Percentiles rank a stretch among this genome's conserved stretches.
Conservation (phyloP, 2,113 vertebrate genomes). For the Bungarus multicinctus region DNA sequence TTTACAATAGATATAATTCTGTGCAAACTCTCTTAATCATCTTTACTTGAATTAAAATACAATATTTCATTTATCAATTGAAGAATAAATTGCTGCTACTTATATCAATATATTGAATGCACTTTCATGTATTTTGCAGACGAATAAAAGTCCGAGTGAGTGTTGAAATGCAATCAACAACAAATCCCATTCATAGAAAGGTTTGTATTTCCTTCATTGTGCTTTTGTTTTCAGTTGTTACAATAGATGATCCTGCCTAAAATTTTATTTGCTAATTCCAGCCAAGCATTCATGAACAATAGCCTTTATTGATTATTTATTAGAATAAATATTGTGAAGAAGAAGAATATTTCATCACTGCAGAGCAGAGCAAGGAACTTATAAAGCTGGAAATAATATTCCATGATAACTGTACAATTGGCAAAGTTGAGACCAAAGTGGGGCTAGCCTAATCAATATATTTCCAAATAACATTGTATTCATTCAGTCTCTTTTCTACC, state of each 20-base stretch:
- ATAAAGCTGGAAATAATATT: background rate
- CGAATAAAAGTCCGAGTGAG: constrained; percentile 79
- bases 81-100: constrained; percentile 9
- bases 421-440: background rate
- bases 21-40: background rate
- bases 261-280: background rate
- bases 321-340: background rate
- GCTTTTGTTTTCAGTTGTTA: background rate
- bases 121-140: constrained; percentile 64
- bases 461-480: background rate
- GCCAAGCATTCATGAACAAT: background rate
- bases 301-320: background rate
- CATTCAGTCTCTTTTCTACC: background rate
- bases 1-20: background rate
- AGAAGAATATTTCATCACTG: background rate
- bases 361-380: background rate
- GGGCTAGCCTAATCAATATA: background rate
- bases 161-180: constrained; percentile 81
- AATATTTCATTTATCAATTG: background rate
- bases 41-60: background rate
- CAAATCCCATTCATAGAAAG: constrained; percentile 84
- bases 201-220: constrained; percentile 67
- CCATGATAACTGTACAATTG: background rate
- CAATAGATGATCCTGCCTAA: background rate
- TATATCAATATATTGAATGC: constrained; percentile 2